Base-by-base conservation (phyloP, 2,797 vertebrate genomes). In the Danio choprae region DNA sequence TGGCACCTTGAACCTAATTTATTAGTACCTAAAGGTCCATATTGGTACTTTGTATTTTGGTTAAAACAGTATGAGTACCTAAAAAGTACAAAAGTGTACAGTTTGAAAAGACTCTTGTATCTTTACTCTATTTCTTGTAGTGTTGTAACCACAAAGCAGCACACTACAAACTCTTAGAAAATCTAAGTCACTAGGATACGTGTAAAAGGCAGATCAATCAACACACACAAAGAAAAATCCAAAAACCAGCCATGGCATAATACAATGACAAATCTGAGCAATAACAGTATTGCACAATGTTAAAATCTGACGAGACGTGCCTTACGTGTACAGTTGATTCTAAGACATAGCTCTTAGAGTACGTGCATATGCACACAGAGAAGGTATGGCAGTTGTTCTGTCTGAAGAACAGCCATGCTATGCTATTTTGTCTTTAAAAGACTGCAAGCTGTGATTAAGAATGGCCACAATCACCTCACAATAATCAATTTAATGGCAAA, bases 311-410 rank as follows among this genome's bases (percentile, higher is more conserved):
- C 44, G 44, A 56, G 69, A 41, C 0, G 53, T 58, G 20, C 15
- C 70, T 18, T 38, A 51, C n/a, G 20, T 29, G 4, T n/a, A 7
- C n/a, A 40, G 12, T 9, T 38, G 58, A 62, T 20, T 10, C n/a
- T 6, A 41, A 40, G 73, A 75, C n/a, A 20, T 62, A 65, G n/a
- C 38, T 59, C 4, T 6, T 29, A 38, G 62, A 62, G 46, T 55
- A 78, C 38, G 75, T 82, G 81, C 70, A 60, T 38, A 7, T 51
- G 18, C 53, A 73, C 81, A 74, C 29, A 75, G 63, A 77, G 50
- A 40, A 41, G 13, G 13, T 43, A 18, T 43, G 6, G 40, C 44
- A 18, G 22, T 10, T 16, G 16, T 43, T 51, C 55, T 38, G 36
- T 20, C 50, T 43, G 44, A 72, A 46, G 51, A 44, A 36, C 64